These are phyloP conservation scores for Pseudomyrmex cubaensis DNA, from an alignment of 1,140 invertebrate species.

Conservation along the genomic window DNA sequence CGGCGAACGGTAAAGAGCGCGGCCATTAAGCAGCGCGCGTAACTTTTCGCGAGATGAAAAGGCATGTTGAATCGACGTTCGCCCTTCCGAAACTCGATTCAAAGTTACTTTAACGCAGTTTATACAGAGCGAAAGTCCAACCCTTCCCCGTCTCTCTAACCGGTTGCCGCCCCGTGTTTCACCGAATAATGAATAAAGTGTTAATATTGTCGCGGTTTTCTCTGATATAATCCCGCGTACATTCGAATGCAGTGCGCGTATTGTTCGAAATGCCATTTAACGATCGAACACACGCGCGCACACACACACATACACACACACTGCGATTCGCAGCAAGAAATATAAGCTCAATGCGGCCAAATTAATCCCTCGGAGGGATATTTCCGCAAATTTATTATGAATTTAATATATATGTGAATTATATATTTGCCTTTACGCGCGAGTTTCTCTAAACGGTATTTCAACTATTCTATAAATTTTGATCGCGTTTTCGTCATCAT, in stretches of 20 bases:
- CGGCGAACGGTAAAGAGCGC: slow-evolving; percentile 31
- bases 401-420: slow-evolving; percentile 28
- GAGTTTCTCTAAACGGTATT: background rate
- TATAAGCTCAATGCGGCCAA: background rate
- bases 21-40: slow-evolving; percentile 37
- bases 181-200: slow-evolving; percentile 36
- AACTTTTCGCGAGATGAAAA: slow-evolving; percentile 57
- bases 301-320: too few relatives aligned
- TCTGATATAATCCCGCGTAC: background rate
- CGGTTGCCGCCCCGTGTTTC: slow-evolving; percentile 1
- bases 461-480: too few relatives aligned
- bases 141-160: too few relatives aligned
- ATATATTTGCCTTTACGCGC: background rate
- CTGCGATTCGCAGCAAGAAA: slow-evolving; percentile 11
- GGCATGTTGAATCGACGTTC: slow-evolving; percentile 50
- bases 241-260: background rate
- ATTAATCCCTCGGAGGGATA: slow-evolving; percentile 25
- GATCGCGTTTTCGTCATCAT: too few relatives aligned
- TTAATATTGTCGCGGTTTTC: slow-evolving; percentile 17
- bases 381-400: slow-evolving; percentile 6
- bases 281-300: background rate
- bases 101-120: slow-evolving; percentile 43
- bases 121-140: slow-evolving; percentile 24
- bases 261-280: slow-evolving; percentile 1
- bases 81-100: slow-evolving; percentile 49